Evolutionary conservation across 1,140 invertebrate genomes (phyloP).

Genomic region (Bombus impatiens): DNA sequence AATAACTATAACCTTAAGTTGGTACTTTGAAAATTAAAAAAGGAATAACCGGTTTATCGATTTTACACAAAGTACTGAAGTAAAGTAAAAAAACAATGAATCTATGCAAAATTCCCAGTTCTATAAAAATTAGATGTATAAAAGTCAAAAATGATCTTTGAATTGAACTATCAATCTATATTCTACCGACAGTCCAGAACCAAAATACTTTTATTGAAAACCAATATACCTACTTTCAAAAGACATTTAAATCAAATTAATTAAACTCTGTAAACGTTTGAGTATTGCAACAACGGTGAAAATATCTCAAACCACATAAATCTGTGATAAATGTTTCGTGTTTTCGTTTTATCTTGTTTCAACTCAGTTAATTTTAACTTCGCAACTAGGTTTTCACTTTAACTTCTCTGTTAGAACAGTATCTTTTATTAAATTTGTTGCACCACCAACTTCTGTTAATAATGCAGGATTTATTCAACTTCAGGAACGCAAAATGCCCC

Average conservation of each 20-base stretch:
- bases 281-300: not conserved
- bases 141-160: too few relatives aligned
- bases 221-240: not conserved
- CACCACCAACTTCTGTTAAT: not conserved
- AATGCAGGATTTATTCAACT: constrained; percentile 41
- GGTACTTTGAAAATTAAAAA: too few relatives aligned
- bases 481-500: constrained; percentile 78
- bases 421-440: not conserved
- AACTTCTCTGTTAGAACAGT: not conserved
- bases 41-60: too few relatives aligned
- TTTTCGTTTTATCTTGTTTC: too few relatives aligned
- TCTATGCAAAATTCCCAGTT: too few relatives aligned
- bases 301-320: not conserved
- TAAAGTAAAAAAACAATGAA: too few relatives aligned
- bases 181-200: too few relatives aligned
- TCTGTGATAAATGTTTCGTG: not conserved
- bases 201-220: not conserved
- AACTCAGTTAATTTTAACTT: not conserved
- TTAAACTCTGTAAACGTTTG: not conserved
- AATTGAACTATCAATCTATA: too few relatives aligned
- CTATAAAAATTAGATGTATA: too few relatives aligned
- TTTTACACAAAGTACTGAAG: too few relatives aligned
- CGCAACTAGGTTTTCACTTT: not conserved
- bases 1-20: too few relatives aligned
- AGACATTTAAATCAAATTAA: not conserved